These are phyloP conservation scores for Mastomys coucha DNA, from an alignment of 2,113 vertebrate genomes.

Conservation along the genomic window DNA sequence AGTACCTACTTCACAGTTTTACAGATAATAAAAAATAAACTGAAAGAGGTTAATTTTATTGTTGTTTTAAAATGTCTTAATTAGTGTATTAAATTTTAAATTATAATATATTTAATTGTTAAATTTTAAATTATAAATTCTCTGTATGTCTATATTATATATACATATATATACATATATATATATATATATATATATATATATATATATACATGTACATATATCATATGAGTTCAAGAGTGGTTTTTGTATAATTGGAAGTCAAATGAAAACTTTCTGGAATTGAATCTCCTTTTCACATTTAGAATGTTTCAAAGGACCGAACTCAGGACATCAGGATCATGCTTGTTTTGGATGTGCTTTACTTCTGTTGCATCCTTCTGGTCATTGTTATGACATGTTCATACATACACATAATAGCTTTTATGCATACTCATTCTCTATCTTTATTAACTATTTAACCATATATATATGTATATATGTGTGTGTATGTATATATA, in stretches of 20 bases:
- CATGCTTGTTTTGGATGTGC: background rate
- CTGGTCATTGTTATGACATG: too few relatives aligned
- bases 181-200: background rate
- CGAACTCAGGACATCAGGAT: background rate
- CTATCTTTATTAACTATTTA: background rate
- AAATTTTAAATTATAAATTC: background rate
- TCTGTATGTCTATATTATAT: background rate
- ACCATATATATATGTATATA: too few relatives aligned
- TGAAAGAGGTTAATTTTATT: background rate
- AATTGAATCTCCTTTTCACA: background rate
- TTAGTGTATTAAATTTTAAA: too few relatives aligned
- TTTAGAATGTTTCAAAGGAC: too few relatives aligned
- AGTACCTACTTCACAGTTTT: background rate
- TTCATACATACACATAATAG: background rate
- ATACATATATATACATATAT: too few relatives aligned
- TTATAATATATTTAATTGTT: background rate
- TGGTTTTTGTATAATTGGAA: background rate
- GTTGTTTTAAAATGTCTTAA: background rate
- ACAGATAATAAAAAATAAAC: background rate
- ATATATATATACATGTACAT: too few relatives aligned
- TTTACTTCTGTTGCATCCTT: background rate
- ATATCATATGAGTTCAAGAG: background rate
- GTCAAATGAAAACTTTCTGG: background rate
- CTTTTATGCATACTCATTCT: background rate
- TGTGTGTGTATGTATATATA: too few relatives aligned